phyloP scores from a whole-genome alignment of 2,888 invertebrate species.

The Adela reaumurella region DNA sequence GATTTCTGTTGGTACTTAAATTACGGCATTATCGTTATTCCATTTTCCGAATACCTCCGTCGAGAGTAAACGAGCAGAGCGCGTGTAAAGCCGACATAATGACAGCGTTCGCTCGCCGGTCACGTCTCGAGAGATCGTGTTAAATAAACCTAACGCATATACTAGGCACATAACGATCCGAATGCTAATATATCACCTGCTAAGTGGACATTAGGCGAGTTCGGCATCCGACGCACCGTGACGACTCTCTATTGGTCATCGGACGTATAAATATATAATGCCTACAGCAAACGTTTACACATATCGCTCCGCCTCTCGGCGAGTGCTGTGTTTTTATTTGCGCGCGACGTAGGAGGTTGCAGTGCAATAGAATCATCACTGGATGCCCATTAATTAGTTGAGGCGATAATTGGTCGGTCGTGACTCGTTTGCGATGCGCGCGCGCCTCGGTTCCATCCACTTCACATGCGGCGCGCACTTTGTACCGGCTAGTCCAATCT shows the following conservation, averaged over 20 bases:
- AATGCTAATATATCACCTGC: conserved; percentile 51
- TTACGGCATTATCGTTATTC: too few relatives aligned
- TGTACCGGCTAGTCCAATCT: too few relatives aligned
- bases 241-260: not conserved
- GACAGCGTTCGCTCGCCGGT: not conserved
- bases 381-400: not conserved
- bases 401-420: not conserved
- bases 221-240: not conserved
- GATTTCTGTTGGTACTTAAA: too few relatives aligned
- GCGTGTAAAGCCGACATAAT: not conserved
- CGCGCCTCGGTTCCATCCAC: not conserved
- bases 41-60: too few relatives aligned
- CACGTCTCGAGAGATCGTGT: not conserved
- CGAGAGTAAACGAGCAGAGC: too few relatives aligned
- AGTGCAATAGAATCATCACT: not conserved
- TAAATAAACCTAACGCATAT: not conserved
- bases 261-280: not conserved
- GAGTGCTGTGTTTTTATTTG: not conserved
- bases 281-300: too few relatives aligned
- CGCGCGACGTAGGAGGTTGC: not conserved
- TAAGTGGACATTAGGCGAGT: not conserved
- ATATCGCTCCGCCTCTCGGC: not conserved
- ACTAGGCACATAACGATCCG: conserved; percentile 28
- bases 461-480: too few relatives aligned
- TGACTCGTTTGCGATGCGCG: not conserved